Evolutionary conservation across 2,113 vertebrate species (phyloP), one percentile per base, ranked within the genome.

Genomic region (Scomber scombrus): DNA sequence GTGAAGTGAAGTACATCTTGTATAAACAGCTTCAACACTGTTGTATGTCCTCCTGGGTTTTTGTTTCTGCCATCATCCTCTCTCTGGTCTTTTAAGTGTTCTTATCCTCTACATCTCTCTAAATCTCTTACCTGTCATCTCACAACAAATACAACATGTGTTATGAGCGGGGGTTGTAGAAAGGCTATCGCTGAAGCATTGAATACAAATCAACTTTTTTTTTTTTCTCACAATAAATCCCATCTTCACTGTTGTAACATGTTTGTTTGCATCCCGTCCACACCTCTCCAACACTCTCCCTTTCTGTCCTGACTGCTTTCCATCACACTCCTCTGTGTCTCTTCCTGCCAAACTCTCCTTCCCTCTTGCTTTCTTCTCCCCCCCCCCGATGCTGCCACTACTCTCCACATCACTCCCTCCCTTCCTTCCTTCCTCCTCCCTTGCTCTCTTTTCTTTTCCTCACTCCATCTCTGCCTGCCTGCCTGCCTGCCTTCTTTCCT

Each of bases 141-240:
- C 86, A 64, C n/a, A 78, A 86, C 71, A 63, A 80, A 84, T 76
- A 75, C 64, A 86, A 87, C 80, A 40, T 51, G 68, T 88, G 84
- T 80, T 85, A n/a, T 5, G 8, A 70, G 75, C 52, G 12, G 54
- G 54, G 40, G 76, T 62, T 43, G 82, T 45, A 57, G 71, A 85
- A 63, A 88, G 57, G 66, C 70, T 79, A 82, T 72, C 46, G 75
- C 68, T 47, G n/a, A 76, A 63, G 76, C 78, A 77, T 83, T 84
- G 85, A 88, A 90, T 75, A 86, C 79, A 89, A 88, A 88, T 89
- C 73, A 64, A 67, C 81, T 61, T 58, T 55, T 40, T 52, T 63
- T 56, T 23, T 21, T 9, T 7, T 9, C n/a, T 9, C 72, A 64
- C 58, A 60, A 68, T 68, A 76, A 88, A 81, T 89, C 76, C 76